Percentiles rank a stretch among this genome's conserved stretches.
Conservation (phyloP, 2,113 vertebrate genomes). For the Xiphophorus couchianus region DNA sequence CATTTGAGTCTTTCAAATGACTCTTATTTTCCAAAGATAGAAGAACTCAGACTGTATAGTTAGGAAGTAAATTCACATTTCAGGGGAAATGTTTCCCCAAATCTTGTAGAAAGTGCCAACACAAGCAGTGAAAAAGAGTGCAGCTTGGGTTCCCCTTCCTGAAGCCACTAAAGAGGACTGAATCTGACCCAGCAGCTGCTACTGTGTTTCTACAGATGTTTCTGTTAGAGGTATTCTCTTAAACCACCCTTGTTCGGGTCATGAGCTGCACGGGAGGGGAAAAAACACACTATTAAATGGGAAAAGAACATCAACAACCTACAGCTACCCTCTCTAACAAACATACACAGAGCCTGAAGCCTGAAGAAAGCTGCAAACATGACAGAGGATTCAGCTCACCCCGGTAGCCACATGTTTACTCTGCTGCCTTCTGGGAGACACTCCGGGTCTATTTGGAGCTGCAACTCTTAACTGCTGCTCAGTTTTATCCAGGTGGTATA, state of each 20-base stretch:
- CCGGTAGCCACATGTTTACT: constrained; percentile 2
- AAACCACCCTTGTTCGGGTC: not conserved
- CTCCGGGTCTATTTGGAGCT: constrained; percentile 4
- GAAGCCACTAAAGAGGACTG: not conserved
- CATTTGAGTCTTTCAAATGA: too few species aligned
- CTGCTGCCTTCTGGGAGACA: constrained; percentile 1
- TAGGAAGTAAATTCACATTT: not conserved
- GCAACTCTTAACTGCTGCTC: constrained; percentile 6
- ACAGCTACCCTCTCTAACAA: not conserved
- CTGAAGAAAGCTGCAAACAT: not conserved
- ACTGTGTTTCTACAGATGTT: not conserved
- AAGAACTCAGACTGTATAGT: too few species aligned
- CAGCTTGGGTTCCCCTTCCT: not conserved
- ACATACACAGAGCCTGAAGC: not conserved
- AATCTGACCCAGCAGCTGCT: not conserved
- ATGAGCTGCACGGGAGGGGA: not conserved
- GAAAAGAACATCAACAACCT: not conserved
- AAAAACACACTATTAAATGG: not conserved
- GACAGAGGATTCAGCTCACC: not conserved
- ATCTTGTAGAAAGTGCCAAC: not conserved
- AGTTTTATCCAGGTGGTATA: constrained; percentile 2
- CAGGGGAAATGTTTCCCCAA: too few species aligned
- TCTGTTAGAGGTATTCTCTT: not conserved
- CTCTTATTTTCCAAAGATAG: too few species aligned
- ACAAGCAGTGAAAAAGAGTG: not conserved